Evolutionary conservation across 2,888 invertebrate genomes (phyloP).

Genomic region (Parnassius orleans): DNA sequence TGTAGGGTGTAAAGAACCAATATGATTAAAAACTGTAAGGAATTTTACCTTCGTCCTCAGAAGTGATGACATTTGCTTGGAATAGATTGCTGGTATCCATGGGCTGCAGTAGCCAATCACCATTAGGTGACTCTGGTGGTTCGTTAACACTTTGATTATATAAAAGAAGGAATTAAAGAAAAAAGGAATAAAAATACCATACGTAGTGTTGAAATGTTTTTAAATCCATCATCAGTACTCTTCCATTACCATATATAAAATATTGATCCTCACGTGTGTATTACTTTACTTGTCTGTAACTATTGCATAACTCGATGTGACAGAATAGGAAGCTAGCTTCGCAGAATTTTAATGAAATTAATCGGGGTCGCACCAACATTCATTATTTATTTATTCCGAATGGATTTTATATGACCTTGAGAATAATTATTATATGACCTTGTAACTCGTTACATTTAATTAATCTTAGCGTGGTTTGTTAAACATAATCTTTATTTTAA

Average conservation of each 20-base stretch:
- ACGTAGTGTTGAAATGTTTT: constrained; percentile 12
- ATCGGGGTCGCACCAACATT: constrained; percentile 17
- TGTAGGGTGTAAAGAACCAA: too few relatives aligned
- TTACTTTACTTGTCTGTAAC: constrained; percentile 9
- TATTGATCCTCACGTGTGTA: constrained; percentile 25
- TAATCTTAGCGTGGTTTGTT: too few relatives aligned
- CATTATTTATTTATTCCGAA: constrained; percentile 26
- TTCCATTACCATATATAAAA: constrained; percentile 22
- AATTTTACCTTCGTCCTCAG: too few relatives aligned
- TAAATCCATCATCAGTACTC: constrained; percentile 2
- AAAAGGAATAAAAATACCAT: too few relatives aligned
- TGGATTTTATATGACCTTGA: constrained; percentile 26
- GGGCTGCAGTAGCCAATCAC: too few relatives aligned
- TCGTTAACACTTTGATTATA: too few relatives aligned
- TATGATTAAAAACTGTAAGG: too few relatives aligned
- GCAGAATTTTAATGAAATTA: constrained; percentile 21
- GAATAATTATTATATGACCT: constrained; percentile 25
- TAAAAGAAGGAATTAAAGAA: too few relatives aligned
- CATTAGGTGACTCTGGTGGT: too few relatives aligned
- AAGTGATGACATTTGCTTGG: too few relatives aligned
- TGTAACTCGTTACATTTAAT: constrained; percentile 5
- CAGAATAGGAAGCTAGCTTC: constrained; percentile 25
- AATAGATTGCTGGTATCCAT: too few relatives aligned
- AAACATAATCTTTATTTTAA: too few relatives aligned
- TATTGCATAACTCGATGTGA: constrained; percentile 21